Base-by-base conservation (phyloP, 1,140 invertebrate species). In the Zaprionus kolodkinae region DNA sequence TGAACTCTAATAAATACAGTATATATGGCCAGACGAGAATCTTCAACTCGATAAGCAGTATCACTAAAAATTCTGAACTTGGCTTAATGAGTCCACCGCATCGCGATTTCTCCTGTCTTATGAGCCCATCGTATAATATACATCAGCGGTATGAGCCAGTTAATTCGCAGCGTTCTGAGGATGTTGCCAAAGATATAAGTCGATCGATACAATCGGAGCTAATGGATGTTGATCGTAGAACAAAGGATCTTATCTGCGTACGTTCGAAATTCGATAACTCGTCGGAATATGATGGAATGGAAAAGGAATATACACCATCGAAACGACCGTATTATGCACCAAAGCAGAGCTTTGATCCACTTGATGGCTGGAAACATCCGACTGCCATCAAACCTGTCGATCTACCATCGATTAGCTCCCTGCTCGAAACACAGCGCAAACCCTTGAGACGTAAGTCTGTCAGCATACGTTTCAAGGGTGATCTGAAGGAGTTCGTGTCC, bases 151-250 rank as follows among this genome's bases (percentile, higher is more conserved):
- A 62, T 15, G 72, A 78, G 36, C 25, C 52, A 0, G 6, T 38
- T 7, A 12, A 13, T 12, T 43, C 48, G 12, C 30, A 48, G 5
- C 57, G 59, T 5, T 64, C 54, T 10, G 43, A n/a, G 0, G 38
- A 69, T 6, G 11, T 68, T 40, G 80, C 77, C 21, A 50, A 7
- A 6, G 64, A 83, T 4, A 88, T 87, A 0, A 89, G 85, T 55
- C 62, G 40, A 0, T 76, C 86, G 36, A 89, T 89, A 9, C 69
- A 74, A 17, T 54, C 75, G 0, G 85, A 89, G 3, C 61, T 89
- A 11, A 89, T 89, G 85, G 15, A 54, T 6, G 40, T 81, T 0
- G 74, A 83, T 48, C 15, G 56, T 1, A 27, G 25, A 1, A 74
- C 63, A 0, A 82, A 83, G 35, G 35, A 48, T 2, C 59, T 80